Evolutionary conservation across 2,797 vertebrate genomes (phyloP).

Genomic region (Cuniculus paca): DNA sequence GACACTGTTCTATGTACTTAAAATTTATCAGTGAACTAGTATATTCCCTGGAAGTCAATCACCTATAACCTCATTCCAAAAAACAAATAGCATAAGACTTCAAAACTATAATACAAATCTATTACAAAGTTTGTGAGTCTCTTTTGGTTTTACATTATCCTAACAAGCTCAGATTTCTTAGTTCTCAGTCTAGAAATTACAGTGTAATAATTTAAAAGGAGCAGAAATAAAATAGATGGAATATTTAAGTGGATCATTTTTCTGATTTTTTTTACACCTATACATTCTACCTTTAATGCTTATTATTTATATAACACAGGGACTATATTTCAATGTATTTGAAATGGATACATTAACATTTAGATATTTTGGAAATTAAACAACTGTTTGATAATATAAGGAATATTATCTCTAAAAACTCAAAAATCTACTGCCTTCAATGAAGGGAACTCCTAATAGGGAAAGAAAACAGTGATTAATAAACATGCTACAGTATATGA

Average conservation of each 20-base stretch:
- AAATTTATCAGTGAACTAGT: neutral
- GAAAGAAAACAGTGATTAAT: constrained; percentile 26
- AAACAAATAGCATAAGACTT: neutral
- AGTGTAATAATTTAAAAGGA: neutral
- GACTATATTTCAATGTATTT: neutral
- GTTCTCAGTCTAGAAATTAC: neutral
- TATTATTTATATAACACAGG: neutral
- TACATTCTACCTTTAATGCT: neutral
- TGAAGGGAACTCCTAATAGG: neutral
- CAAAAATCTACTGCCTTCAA: neutral
- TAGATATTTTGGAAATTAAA: neutral
- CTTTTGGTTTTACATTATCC: neutral
- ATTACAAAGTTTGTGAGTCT: neutral
- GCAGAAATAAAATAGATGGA: neutral
- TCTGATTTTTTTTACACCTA: neutral
- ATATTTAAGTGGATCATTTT: neutral
- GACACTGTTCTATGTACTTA: neutral
- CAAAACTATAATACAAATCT: neutral
- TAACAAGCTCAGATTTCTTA: constrained; percentile 5
- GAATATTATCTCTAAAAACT: neutral
- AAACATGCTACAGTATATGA: neutral
- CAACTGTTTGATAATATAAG: neutral
- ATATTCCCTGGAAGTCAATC: neutral
- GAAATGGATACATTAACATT: neutral
- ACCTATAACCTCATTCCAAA: neutral